Evolutionary conservation across 2,113 vertebrate genomes (phyloP).

Genomic region (Heptranchias perlo): DNA sequence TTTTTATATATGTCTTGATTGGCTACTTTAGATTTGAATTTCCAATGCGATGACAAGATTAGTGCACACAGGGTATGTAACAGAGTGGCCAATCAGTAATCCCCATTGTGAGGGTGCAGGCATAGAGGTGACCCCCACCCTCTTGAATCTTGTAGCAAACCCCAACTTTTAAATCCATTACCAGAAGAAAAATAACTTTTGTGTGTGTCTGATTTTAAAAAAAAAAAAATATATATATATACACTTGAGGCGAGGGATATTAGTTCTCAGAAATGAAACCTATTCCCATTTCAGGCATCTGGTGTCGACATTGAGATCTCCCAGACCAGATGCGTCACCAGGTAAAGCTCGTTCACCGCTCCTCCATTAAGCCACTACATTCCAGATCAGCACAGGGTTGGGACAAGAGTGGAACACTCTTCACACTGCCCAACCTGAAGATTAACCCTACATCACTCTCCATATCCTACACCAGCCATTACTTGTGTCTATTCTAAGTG

Average conservation of each 20-base stretch:
- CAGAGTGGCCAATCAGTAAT: background rate
- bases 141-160: background rate
- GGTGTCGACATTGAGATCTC: background rate
- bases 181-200: background rate
- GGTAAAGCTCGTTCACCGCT: background rate
- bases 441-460: background rate
- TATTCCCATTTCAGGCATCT: background rate
- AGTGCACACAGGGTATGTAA: background rate
- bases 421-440: background rate
- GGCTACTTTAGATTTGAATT: background rate
- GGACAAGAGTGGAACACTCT: background rate
- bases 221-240: too few species aligned
- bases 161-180: background rate
- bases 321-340: background rate
- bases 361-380: background rate
- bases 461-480: background rate
- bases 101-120: background rate
- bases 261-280: background rate
- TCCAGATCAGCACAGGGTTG: background rate
- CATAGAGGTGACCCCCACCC: background rate
- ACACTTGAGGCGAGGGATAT: background rate
- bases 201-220: background rate
- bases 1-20: background rate
- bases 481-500: background rate
- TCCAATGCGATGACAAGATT: background rate